Conservation (phyloP, 1,140 invertebrate species). For the Heliothis subflexa region DNA sequence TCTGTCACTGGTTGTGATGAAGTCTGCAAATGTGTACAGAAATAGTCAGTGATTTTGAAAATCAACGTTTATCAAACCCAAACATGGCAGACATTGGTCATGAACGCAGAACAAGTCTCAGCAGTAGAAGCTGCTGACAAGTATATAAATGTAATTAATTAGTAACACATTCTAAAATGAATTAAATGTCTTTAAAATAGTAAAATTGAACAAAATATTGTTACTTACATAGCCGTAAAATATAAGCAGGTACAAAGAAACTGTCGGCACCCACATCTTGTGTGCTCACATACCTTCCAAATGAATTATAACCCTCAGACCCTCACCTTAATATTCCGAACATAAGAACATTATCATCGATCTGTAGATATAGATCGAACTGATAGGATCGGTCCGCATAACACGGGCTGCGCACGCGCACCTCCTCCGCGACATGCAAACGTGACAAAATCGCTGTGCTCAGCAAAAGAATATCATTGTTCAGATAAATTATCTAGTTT, state of each 20-base stretch:
- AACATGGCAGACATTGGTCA: no score
- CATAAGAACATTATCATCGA: neutral
- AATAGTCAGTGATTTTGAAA: neutral
- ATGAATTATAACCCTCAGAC: conserved; percentile 15
- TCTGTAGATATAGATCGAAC: neutral
- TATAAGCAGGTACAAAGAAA: conserved; percentile 52
- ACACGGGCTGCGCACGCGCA: conserved; percentile 6
- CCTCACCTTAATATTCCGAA: conserved; percentile 10
- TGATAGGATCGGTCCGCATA: neutral
- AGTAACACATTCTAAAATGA: neutral
- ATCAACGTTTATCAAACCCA: no score
- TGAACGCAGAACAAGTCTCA: no score
- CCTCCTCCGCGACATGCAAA: neutral
- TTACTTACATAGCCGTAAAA: conserved; percentile 59
- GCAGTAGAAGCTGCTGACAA: no score
- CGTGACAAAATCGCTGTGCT: conserved; percentile 46
- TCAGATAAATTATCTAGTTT: conserved; percentile 46
- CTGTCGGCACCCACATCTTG: conserved; percentile 55
- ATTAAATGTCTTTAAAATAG: neutral
- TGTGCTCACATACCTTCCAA: conserved; percentile 52
- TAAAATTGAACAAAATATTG: conserved; percentile 38
- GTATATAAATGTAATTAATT: no score
- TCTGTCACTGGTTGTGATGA: conserved; percentile 56
- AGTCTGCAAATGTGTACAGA: conserved; percentile 54
- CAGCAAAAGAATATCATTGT: conserved; percentile 36